Base-by-base conservation (phyloP, 1,140 invertebrate species). In the Yoshiicerus persimilis region DNA sequence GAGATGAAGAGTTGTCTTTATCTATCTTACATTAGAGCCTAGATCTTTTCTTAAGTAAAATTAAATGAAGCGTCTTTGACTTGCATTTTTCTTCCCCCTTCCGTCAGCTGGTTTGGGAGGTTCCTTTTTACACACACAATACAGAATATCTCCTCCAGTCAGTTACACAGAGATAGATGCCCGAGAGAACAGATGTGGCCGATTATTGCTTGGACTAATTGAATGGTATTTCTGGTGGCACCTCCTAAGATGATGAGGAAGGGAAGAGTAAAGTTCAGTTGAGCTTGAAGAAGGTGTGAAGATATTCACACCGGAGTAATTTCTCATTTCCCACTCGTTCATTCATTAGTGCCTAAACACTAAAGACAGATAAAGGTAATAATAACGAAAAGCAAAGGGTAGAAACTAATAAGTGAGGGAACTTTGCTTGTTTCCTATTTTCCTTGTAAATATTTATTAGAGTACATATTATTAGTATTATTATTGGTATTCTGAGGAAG, bases 191-290 rank as follows among this genome's bases (percentile, higher is more conserved):
- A 80, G 75, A 80, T 80, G 75, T 23, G 32, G 32, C 30, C 34
- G 75, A 80, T 80, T 38, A 38, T n/a, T n/a, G n/a, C 32, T 80
- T 34, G 75, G 75, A 36, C 75, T 80, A 80, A 80, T 80, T 80
- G 75, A 80, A 80, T 23, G 13, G 32, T n/a, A 36, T 70, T 70
- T 70, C 27, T 70, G 16, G 8, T 25, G 20, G 23, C 64, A n/a
- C 23, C 64, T 70, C 10, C 64, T 11, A 25, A 70, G 20, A 70
- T 16, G 64, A 30, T 2, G 34, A 80, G 16, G 8, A 32, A 23
- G 32, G 75, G 30, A 77, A 77, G 16, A 30, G 30, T 20, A 13
- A 70, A 70, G 25, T 70, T 70, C 5, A 70, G 66, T 70, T 20
- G 30, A 70, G 66, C 30, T 9, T 30, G 10, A 10, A 8, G 8